Conservation (phyloP, 2,888 invertebrate species). For the Amphiduros pacificus region DNA sequence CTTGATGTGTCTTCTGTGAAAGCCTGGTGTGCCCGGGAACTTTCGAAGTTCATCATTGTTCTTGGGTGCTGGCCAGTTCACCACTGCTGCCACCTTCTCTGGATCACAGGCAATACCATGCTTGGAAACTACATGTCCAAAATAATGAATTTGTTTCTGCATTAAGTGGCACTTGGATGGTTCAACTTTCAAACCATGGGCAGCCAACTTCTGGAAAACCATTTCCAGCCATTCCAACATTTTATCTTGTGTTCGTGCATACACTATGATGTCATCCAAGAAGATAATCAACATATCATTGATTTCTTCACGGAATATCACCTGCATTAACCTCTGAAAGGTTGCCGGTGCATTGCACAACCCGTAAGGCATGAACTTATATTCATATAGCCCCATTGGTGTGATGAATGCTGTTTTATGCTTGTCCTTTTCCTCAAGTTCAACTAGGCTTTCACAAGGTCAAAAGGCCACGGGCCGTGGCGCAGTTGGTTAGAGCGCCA, state of each 20-base stretch:
- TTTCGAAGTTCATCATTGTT: background rate
- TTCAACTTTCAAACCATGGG: background rate
- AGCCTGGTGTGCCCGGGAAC: background rate
- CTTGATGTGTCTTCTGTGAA: background rate
- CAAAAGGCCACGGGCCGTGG: too few relatives aligned
- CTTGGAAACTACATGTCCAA: background rate
- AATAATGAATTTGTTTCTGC: background rate
- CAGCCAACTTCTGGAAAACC: background rate
- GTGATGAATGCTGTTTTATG: background rate
- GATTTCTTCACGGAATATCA: background rate
- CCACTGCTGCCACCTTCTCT: background rate
- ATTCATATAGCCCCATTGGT: background rate
- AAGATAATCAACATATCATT: background rate
- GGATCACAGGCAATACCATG: background rate
- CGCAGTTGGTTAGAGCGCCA: too few relatives aligned
- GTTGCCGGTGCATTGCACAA: too few relatives aligned
- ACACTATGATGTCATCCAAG: background rate
- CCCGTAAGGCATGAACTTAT: background rate
- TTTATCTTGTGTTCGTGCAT: background rate
- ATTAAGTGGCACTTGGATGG: background rate
- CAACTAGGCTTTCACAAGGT: too few relatives aligned
- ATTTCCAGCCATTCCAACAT: background rate
- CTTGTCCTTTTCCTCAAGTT: background rate
- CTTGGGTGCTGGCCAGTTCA: background rate
- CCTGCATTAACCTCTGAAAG: background rate